Evolutionary conservation across 2,113 vertebrate genomes (phyloP), one percentile per base, ranked within the genome.

Genomic region (Paraplagusia blochii): DNA sequence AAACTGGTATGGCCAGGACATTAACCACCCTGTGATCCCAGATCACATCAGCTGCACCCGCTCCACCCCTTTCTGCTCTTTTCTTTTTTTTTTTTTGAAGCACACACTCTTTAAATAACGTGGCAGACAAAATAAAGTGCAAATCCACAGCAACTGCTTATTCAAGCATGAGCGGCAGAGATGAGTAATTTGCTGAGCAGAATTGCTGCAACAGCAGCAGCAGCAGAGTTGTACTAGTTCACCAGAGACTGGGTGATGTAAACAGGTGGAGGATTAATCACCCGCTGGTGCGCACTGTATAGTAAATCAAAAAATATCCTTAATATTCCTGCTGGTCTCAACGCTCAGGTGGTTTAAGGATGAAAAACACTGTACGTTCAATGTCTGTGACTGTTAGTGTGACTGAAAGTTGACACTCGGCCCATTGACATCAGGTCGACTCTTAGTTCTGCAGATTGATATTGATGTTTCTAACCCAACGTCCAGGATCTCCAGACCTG

Each of bases 101-200:
- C 52, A 66, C 16, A 42, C 35, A 42, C 46, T 51, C 40, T 29
- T 42, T 52, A 36, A 69, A 51, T 38, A 38, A 59, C 59, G n/a
- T 29, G 33, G 2, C 19, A 45, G 45, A 54, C 47, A 19, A 5
- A 12, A 29, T 29, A 17, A 49, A 19, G 2, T 15, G 19, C 52
- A 54, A 63, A 42, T 54, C 22, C 14, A 3, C 34, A 18, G 65
- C 44, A 57, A 65, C 36, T 44, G 29, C 42, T 29, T 44, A 22
- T 59, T 39, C 17, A 35, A 54, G 58, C 49, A n/a, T 12, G 34
- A 46, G 45, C 44, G 17, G 11, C 29, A 3, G 48, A 53, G 59
- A 34, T 52, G 50, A 69, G 47, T 58, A 29, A 51, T 62, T 57
- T 61, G 35, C 46, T 40, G 51, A 12, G 10, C 56, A 14, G 33